Percentiles rank a stretch among this genome's conserved stretches.
Conservation (phyloP, 1,140 invertebrate species). For the Scaptomyza pallida region DNA sequence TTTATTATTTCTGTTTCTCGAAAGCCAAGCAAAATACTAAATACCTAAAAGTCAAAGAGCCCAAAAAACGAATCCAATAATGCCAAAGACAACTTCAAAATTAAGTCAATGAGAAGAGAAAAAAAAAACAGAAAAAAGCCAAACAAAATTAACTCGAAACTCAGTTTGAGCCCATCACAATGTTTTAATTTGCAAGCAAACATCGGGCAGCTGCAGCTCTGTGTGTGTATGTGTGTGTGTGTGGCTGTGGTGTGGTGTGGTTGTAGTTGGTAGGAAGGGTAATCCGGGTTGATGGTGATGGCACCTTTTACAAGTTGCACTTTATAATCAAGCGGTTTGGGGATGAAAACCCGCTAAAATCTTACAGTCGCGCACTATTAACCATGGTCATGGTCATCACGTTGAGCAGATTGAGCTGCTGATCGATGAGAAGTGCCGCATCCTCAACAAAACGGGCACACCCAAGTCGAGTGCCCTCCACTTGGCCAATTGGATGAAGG, state of each 20-base stretch:
- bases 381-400: slow-evolving; percentile 46
- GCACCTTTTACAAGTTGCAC: background rate
- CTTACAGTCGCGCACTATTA: slow-evolving; percentile 36
- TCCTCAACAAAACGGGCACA: slow-evolving; percentile 86
- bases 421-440: slow-evolving; percentile 87
- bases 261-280: slow-evolving; percentile 6
- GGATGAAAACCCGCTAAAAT: background rate
- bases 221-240: slow-evolving; percentile 20
- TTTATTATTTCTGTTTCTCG: slow-evolving; percentile 55
- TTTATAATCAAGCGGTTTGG: slow-evolving; percentile 25
- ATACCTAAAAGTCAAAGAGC: slow-evolving; percentile 25
- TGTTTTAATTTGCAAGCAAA: slow-evolving; percentile 71
- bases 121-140: slow-evolving; percentile 6
- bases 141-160: slow-evolving; percentile 18
- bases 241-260: slow-evolving; percentile 1
- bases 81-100: slow-evolving; percentile 37
- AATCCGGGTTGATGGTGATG: background rate
- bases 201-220: slow-evolving; percentile 38
- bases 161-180: slow-evolving; percentile 82
- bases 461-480: slow-evolving; percentile 87
- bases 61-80: slow-evolving; percentile 14
- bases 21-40: slow-evolving; percentile 25
- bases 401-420: slow-evolving; percentile 85
- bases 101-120: slow-evolving; percentile 19
- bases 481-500: slow-evolving; percentile 89